These are phyloP conservation scores for Xanthorhoe designata DNA, from an alignment of 2,888 invertebrate species.

Conservation along the genomic window DNA sequence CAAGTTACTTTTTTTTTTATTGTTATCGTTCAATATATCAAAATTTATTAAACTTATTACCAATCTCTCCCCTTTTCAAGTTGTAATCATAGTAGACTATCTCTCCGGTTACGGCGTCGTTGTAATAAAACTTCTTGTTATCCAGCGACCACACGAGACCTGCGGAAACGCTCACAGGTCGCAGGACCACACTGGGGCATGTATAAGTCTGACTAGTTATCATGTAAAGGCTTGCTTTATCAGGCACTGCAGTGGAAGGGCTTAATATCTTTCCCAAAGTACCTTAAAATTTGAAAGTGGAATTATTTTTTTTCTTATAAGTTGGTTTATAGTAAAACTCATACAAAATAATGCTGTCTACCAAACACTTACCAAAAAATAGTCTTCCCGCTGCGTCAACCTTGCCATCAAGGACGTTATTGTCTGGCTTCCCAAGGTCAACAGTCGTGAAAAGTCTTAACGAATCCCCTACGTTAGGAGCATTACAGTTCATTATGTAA, in stretches of 20 bases:
- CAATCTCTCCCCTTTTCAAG: slow-evolving; percentile 17
- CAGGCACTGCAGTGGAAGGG: background rate
- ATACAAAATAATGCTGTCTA: background rate
- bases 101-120: slow-evolving; percentile 27
- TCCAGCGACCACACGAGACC: slow-evolving; percentile 30
- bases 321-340: no score
- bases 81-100: slow-evolving; percentile 27
- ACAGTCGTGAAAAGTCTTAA: slow-evolving; percentile 21
- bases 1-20: no score
- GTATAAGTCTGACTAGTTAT: slow-evolving; percentile 10
- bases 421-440: slow-evolving; percentile 34
- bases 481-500: slow-evolving; percentile 24
- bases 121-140: slow-evolving; percentile 35
- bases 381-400: slow-evolving; percentile 82
- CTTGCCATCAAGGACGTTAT: slow-evolving; percentile 85
- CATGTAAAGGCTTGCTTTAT: slow-evolving; percentile 16
- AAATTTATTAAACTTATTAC: no score
- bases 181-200: slow-evolving; percentile 13
- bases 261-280: background rate
- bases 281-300: background rate
- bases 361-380: slow-evolving; percentile 75
- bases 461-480: slow-evolving; percentile 11
- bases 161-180: slow-evolving; percentile 22
- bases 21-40: no score
- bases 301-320: no score